Conservation (phyloP, 2,888 invertebrate species). For the Pediacus dermestoides region DNA sequence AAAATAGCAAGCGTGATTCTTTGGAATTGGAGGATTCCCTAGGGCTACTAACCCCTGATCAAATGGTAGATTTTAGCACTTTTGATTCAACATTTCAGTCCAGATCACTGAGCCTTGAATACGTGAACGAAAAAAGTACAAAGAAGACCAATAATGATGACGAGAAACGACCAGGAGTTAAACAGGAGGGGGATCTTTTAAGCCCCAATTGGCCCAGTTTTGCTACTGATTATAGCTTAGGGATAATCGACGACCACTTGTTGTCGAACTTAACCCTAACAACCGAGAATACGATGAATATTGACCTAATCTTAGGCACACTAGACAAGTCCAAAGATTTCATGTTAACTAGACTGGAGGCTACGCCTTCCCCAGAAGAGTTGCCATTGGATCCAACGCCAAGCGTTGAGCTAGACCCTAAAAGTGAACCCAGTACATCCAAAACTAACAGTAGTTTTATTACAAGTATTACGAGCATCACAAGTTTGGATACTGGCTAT, state of each 20-base stretch:
- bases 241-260: slow-evolving; percentile 59
- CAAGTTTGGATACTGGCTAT: slow-evolving; percentile 90
- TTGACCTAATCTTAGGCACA: slow-evolving; percentile 54
- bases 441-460: slow-evolving; percentile 64
- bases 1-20: slow-evolving; percentile 66
- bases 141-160: slow-evolving; percentile 14
- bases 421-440: slow-evolving; percentile 59
- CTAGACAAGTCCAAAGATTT: slow-evolving; percentile 48
- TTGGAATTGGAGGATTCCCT: slow-evolving; percentile 78
- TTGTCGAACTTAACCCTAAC: slow-evolving; percentile 54
- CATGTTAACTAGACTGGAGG: slow-evolving; percentile 58
- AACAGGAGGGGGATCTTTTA: slow-evolving; percentile 29
- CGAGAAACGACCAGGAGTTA: not conserved
- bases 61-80: slow-evolving; percentile 64
- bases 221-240: slow-evolving; percentile 42
- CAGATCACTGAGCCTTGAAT: slow-evolving; percentile 25
- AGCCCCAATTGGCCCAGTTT: slow-evolving; percentile 42
- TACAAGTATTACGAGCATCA: slow-evolving; percentile 85
- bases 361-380: slow-evolving; percentile 83
- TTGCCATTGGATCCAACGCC: slow-evolving; percentile 75
- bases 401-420: slow-evolving; percentile 50
- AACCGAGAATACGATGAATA: slow-evolving; percentile 57
- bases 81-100: slow-evolving; percentile 15
- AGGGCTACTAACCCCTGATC: slow-evolving; percentile 84
- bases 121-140: slow-evolving; percentile 18